Conservation (phyloP, 2,888 invertebrate genomes). For the Volucella inanis region DNA sequence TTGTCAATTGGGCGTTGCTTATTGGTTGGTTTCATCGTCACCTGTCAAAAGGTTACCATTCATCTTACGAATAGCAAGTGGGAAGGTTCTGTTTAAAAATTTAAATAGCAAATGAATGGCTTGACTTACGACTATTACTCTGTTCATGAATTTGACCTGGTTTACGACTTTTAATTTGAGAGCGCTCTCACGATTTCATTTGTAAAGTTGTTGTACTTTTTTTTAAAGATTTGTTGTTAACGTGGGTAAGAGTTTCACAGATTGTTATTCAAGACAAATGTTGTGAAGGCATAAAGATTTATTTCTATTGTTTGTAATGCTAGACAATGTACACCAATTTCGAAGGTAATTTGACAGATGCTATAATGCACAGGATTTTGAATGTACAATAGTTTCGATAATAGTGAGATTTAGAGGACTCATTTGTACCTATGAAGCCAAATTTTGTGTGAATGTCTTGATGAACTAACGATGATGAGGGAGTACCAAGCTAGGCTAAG, state of each 20-base stretch:
- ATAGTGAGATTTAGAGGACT: too few relatives aligned
- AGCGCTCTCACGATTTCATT: conserved; percentile 27
- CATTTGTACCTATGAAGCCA: too few relatives aligned
- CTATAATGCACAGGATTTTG: too few relatives aligned
- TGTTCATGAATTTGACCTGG: not conserved
- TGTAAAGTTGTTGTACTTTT: not conserved
- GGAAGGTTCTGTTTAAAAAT: not conserved
- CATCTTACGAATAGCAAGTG: not conserved
- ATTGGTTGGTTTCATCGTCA: too few relatives aligned
- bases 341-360: too few relatives aligned
- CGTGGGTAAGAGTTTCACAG: conserved; percentile 23
- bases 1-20: too few relatives aligned
- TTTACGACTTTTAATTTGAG: not conserved
- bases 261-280: conserved; percentile 26
- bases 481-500: too few relatives aligned
- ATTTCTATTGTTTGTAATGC: not conserved
- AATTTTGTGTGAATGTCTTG: too few relatives aligned
- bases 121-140: conserved; percentile 5
- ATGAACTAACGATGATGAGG: too few relatives aligned
- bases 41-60: not conserved
- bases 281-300: not conserved
- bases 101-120: not conserved
- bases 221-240: conserved; percentile 1
- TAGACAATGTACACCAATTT: too few relatives aligned
- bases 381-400: too few relatives aligned